These are phyloP conservation scores for Zeus faber DNA, from an alignment of 2,113 vertebrate genomes.

Conservation along the genomic window DNA sequence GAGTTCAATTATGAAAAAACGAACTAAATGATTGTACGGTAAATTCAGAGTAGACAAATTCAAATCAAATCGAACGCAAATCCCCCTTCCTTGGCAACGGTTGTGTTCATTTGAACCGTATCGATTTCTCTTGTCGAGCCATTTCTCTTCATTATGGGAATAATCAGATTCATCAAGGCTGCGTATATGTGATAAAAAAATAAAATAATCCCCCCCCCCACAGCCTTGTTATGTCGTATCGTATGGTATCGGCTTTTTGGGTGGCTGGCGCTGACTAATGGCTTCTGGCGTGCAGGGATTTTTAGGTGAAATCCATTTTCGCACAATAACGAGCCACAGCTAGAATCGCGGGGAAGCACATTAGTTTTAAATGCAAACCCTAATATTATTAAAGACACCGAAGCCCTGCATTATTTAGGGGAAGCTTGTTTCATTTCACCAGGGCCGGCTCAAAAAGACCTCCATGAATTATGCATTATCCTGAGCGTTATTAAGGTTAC, in stretches of 20 bases:
- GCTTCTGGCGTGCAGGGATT: conserved; percentile 57
- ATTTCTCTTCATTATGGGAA: conserved; percentile 70
- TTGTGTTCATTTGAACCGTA: conserved; percentile 59
- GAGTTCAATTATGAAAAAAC: background rate
- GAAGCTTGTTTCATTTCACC: conserved; percentile 62
- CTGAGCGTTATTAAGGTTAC: conserved; percentile 40
- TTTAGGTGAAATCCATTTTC: conserved; percentile 71
- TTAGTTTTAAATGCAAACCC: conserved; percentile 75
- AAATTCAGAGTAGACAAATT: background rate
- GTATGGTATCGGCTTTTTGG: conserved; percentile 46
- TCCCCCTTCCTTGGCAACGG: conserved; percentile 53
- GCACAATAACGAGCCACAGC: conserved; percentile 63
- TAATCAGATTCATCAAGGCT: conserved; percentile 65
- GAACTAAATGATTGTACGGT: background rate
- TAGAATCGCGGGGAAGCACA: conserved; percentile 58
- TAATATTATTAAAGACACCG: conserved; percentile 77
- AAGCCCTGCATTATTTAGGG: conserved; percentile 75
- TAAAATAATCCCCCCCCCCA: conserved; percentile 59
- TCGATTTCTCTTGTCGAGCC: conserved; percentile 63
- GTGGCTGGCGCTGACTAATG: conserved; percentile 72
- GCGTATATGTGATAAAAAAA: conserved; percentile 65
- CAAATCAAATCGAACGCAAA: conserved; percentile 25
- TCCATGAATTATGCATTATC: conserved; percentile 73
- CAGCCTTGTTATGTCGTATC: no score
- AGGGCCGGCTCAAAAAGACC: conserved; percentile 67